Conservation (phyloP, 2,797 vertebrate genomes). For the Galago senegalensis region DNA sequence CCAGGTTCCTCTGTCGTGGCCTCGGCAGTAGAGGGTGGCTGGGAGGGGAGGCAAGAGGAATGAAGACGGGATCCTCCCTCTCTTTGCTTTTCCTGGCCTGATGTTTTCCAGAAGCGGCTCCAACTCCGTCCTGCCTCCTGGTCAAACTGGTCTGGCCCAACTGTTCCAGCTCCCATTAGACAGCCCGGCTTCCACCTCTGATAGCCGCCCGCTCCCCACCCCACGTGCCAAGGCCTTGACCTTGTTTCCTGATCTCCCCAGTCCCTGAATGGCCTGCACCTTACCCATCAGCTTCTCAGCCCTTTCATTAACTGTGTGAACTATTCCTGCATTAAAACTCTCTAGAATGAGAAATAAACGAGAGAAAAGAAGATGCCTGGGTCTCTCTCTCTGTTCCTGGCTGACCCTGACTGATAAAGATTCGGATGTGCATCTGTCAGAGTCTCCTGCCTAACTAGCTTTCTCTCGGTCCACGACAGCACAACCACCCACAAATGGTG, state of each 20-base stretch:
- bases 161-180: not conserved
- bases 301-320: not conserved
- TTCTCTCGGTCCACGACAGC: not conserved
- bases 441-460: not conserved
- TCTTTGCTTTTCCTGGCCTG: not conserved
- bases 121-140: not conserved
- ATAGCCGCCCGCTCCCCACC: not conserved
- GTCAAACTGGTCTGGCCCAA: not conserved
- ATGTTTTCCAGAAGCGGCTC: not conserved
- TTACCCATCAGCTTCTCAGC: not conserved
- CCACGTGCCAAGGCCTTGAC: not conserved
- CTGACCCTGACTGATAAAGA: not conserved
- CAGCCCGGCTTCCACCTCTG: not conserved
- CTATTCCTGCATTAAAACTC: not conserved
- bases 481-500: not conserved
- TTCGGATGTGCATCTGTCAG: not conserved
- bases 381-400: not conserved
- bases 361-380: not conserved
- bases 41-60: not conserved
- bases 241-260: not conserved
- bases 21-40: not conserved
- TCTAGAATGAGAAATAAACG: not conserved
- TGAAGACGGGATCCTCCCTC: not conserved
- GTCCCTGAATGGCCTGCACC: not conserved
- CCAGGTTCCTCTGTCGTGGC: not conserved